These are phyloP conservation scores for Rhagophthalmus giganteus DNA, from an alignment of 2,888 invertebrate genomes.

Conservation along the genomic window DNA sequence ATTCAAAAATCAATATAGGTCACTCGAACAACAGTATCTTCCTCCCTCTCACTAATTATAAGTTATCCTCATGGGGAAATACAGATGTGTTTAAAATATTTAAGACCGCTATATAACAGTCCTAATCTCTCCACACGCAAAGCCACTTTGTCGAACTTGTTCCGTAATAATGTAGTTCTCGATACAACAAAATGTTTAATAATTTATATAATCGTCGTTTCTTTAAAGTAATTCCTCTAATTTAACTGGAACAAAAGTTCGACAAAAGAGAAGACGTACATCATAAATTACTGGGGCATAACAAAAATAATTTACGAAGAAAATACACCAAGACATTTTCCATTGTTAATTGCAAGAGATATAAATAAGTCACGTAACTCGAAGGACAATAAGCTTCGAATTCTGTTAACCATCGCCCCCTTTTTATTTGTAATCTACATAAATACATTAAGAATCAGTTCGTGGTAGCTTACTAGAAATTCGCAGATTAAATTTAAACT, in stretches of 20 bases:
- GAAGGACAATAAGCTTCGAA: too few species aligned
- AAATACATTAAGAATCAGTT: too few species aligned
- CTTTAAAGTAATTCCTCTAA: not conserved
- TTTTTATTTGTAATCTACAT: too few species aligned
- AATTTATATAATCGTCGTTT: not conserved
- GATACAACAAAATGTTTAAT: not conserved
- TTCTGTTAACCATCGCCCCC: too few species aligned
- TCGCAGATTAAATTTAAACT: too few species aligned
- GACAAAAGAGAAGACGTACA: not conserved
- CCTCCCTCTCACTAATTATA: slow-evolving; percentile 39
- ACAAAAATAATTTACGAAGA: too few species aligned
- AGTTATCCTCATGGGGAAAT: slow-evolving; percentile 40
- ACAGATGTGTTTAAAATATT: slow-evolving; percentile 42
- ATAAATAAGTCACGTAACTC: too few species aligned
- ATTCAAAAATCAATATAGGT: slow-evolving; percentile 34
- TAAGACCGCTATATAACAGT: slow-evolving; percentile 28
- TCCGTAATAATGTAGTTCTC: not conserved
- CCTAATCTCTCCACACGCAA: slow-evolving; percentile 34
- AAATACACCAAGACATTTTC: too few species aligned
- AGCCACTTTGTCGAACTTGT: slow-evolving; percentile 30
- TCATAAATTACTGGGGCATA: too few species aligned
- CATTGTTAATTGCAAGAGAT: too few species aligned
- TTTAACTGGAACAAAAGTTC: not conserved
- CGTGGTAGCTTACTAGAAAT: too few species aligned
- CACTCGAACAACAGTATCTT: slow-evolving; percentile 26